Percentiles rank a stretch among this genome's conserved stretches.
Evolutionary conservation across 2,113 vertebrate genomes (phyloP).

Genomic region (Zosterops hypoxanthus): DNA sequence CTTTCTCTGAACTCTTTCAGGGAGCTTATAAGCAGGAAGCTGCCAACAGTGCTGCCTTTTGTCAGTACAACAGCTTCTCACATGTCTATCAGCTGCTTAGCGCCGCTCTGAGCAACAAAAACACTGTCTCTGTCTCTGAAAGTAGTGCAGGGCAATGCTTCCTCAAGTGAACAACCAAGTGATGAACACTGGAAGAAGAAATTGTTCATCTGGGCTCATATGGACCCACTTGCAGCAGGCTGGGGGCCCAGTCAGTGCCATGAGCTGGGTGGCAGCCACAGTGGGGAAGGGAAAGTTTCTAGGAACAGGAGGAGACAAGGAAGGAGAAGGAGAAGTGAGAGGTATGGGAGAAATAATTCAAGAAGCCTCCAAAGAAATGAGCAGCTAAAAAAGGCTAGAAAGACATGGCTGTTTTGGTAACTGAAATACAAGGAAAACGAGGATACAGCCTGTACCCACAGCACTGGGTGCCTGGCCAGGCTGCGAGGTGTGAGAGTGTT

Average conservation of each 20-base stretch:
- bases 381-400: background rate
- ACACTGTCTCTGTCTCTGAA: background rate
- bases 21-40: background rate
- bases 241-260: background rate
- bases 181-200: background rate
- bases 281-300: background rate
- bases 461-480: background rate
- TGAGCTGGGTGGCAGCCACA: background rate
- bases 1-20: background rate
- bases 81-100: background rate
- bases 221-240: background rate
- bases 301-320: background rate
- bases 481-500: background rate
- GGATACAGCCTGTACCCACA: rapidly evolving
- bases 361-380: background rate
- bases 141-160: background rate
- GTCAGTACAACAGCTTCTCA: background rate
- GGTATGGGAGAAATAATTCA: background rate
- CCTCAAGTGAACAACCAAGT: background rate
- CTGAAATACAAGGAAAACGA: background rate
- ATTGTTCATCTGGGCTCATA: background rate
- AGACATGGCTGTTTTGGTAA: background rate
- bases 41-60: background rate
- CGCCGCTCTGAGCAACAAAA: background rate
- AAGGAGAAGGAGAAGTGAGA: background rate